These are phyloP conservation scores for Pseudomyrmex sp. DNA, from an alignment of 1,140 invertebrate species.

Conservation along the genomic window DNA sequence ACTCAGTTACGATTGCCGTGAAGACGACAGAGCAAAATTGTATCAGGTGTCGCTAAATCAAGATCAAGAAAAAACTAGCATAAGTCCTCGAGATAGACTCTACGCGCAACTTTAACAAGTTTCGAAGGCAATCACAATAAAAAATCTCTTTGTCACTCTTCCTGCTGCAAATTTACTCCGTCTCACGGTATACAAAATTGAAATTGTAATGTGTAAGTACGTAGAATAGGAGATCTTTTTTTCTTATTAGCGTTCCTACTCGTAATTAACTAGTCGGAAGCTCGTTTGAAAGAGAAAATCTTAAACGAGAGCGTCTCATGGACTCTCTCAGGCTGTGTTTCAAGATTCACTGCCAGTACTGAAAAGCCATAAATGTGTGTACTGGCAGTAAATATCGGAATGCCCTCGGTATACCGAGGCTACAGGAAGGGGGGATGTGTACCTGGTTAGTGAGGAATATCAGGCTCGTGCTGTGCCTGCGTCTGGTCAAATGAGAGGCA, in stretches of 20 bases:
- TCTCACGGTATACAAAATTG: conserved; percentile 4
- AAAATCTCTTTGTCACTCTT: not conserved
- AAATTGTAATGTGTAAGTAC: not conserved
- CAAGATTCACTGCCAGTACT: too few relatives aligned
- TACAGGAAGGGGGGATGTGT: conserved; percentile 80
- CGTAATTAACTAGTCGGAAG: conserved; percentile 43
- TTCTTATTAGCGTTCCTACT: conserved; percentile 41
- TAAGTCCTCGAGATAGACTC: not conserved
- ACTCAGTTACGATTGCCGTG: conserved; percentile 20
- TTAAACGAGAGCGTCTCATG: conserved; percentile 52
- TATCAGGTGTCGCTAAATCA: not conserved
- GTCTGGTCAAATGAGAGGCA: conserved; percentile 88
- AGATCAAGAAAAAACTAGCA: not conserved
- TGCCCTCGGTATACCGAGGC: conserved; percentile 61
- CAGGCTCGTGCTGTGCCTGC: conserved; percentile 89
- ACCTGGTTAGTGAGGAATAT: conserved; percentile 88
- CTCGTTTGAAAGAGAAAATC: conserved; percentile 47
- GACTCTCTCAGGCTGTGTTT: conserved; percentile 12
- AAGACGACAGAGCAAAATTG: conserved; percentile 17
- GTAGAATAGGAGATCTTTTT: conserved; percentile 36
- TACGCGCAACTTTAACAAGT: too few relatives aligned
- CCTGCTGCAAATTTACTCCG: conserved; percentile 25
- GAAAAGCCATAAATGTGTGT: too few relatives aligned
- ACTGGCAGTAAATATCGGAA: too few relatives aligned
- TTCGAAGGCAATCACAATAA: too few relatives aligned